phyloP scores from a whole-genome alignment of 2,888 invertebrate species.

The Philhelius pedissequus region DNA sequence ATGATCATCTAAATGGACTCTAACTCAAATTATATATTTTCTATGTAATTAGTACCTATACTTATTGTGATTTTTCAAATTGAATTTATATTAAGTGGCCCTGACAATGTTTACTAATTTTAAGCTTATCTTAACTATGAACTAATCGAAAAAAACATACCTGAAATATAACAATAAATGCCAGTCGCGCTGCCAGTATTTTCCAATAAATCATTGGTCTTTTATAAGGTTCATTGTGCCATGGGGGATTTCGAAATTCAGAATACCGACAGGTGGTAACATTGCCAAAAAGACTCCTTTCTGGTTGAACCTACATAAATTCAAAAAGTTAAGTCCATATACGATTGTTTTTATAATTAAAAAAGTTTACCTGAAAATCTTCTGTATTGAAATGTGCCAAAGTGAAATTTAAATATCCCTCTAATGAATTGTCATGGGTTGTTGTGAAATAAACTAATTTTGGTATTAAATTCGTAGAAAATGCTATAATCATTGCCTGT shows the following conservation, averaged over 20 bases:
- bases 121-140: too few relatives aligned
- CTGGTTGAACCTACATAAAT: constrained; percentile 72
- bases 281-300: constrained; percentile 73
- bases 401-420: constrained; percentile 85
- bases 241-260: constrained; percentile 84
- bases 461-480: constrained; percentile 91
- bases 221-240: constrained; percentile 80
- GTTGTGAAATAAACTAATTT: constrained; percentile 83
- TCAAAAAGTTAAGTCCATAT: background rate
- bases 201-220: constrained; percentile 86
- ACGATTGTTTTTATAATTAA: background rate
- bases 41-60: too few relatives aligned
- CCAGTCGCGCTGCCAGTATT: constrained; percentile 85
- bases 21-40: too few relatives aligned
- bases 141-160: constrained; percentile 68
- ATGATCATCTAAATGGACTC: too few relatives aligned
- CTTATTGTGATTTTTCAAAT: too few relatives aligned
- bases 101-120: too few relatives aligned
- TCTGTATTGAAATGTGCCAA: constrained; percentile 84
- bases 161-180: constrained; percentile 88
- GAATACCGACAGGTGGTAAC: constrained; percentile 82
- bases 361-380: constrained; percentile 80
- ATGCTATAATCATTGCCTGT: constrained; percentile 89
- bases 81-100: too few relatives aligned
- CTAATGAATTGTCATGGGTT: constrained; percentile 80